These are phyloP conservation scores for Calyptomena viridis DNA, from an alignment of 2,113 vertebrate species.

Conservation along the genomic window DNA sequence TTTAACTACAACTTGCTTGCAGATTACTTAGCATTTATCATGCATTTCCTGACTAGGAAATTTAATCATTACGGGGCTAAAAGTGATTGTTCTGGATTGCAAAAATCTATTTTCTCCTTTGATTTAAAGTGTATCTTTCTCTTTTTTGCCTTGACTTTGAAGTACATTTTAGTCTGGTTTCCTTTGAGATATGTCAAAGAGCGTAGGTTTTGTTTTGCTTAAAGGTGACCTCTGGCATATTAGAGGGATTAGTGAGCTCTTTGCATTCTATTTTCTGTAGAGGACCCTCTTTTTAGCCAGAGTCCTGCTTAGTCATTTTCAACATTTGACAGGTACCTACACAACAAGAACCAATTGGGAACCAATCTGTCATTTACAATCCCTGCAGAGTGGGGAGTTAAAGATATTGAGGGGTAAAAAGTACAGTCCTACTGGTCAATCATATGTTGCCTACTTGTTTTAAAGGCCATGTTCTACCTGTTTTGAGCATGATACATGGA, in stretches of 20 bases:
- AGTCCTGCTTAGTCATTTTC: not conserved
- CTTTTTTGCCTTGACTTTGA: not conserved
- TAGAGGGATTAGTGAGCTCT: not conserved
- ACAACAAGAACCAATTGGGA: not conserved
- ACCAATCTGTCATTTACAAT: not conserved
- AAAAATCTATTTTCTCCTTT: not conserved
- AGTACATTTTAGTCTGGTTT: not conserved
- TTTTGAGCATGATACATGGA: not conserved
- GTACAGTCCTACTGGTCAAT: not conserved
- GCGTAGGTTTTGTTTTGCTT: not conserved
- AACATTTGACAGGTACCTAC: not conserved
- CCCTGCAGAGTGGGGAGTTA: fast-evolving
- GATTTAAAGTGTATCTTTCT: not conserved
- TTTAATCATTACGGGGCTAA: not conserved
- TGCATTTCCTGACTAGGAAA: not conserved
- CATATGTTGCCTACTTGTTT: fast-evolving
- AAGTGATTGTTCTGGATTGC: not conserved
- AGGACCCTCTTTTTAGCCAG: not conserved
- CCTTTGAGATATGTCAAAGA: not conserved
- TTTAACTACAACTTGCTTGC: not conserved
- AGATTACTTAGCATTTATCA: not conserved
- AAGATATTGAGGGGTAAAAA: not conserved
- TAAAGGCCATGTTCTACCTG: fast-evolving
- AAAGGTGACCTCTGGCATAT: not conserved
- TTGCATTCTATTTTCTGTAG: not conserved